phyloP scores from a whole-genome alignment of 2,113 vertebrate species.

The Petromus typicus region DNA sequence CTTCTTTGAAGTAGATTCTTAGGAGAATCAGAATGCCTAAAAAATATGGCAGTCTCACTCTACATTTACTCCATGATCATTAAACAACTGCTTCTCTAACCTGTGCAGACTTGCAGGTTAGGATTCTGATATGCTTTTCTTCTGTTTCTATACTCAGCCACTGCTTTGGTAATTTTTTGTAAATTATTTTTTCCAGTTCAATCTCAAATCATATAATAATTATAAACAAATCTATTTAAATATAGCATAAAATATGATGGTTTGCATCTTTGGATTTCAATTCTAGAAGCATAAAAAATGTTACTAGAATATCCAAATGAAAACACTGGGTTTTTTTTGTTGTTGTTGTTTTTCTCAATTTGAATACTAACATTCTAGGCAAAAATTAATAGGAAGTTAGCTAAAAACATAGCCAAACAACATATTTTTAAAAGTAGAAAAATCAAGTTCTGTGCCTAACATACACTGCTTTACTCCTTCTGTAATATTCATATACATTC shows the following conservation, averaged over 20 bases:
- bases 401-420: slow-evolving; percentile 80
- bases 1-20: slow-evolving; percentile 63
- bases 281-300: slow-evolving; percentile 79
- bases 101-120: not conserved
- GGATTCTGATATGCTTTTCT: not conserved
- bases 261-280: slow-evolving; percentile 12
- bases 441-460: slow-evolving; percentile 74
- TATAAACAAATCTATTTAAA: slow-evolving; percentile 66
- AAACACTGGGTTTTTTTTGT: too few relatives aligned
- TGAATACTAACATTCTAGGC: slow-evolving; percentile 79
- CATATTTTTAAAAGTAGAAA: slow-evolving; percentile 70
- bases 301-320: slow-evolving; percentile 74
- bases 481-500: slow-evolving; percentile 22
- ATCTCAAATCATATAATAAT: slow-evolving; percentile 71
- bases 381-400: slow-evolving; percentile 83
- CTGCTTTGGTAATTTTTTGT: slow-evolving; percentile 72
- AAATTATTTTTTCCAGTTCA: slow-evolving; percentile 77
- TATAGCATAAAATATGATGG: slow-evolving; percentile 71
- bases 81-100: slow-evolving; percentile 43
- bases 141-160: slow-evolving; percentile 64
- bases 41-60: slow-evolving; percentile 3
- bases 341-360: slow-evolving; percentile 50
- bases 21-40: slow-evolving; percentile 37
- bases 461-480: slow-evolving; percentile 74
- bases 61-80: slow-evolving; percentile 19